Evolutionary conservation across 2,888 invertebrate genomes (phyloP).

Genomic region (Lampropteryx suffumata): DNA sequence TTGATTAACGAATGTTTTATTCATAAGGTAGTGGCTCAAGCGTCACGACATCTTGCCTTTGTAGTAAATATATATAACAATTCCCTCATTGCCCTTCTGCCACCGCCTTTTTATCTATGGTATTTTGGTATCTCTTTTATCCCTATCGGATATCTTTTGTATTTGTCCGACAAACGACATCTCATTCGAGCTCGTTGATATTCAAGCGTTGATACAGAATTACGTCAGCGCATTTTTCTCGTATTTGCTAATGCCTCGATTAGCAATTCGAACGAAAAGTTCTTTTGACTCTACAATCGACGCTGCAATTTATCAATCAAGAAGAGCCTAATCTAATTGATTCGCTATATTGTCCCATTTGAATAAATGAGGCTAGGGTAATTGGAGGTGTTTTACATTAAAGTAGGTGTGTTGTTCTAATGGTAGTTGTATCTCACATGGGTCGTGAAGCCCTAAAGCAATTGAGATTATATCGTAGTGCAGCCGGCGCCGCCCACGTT

Average conservation of each 20-base stretch:
- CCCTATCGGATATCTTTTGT: constrained; percentile 33
- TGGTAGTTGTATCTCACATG: constrained; percentile 14
- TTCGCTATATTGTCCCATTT: constrained; percentile 22
- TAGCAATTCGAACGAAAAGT: constrained; percentile 26
- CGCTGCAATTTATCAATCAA: constrained; percentile 23
- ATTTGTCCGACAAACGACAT: constrained; percentile 35
- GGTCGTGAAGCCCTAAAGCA: constrained; percentile 39
- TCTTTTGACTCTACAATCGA: constrained; percentile 24
- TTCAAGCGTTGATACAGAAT: constrained; percentile 35
- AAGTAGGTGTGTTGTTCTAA: constrained; percentile 13
- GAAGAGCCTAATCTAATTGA: constrained; percentile 22
- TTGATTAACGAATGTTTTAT: constrained; percentile 47
- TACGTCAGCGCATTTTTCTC: constrained; percentile 40
- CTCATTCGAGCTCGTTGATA: constrained; percentile 38
- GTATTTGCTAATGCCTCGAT: constrained; percentile 26
- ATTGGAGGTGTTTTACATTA: constrained; percentile 16
- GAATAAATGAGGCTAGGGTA: constrained; percentile 19
- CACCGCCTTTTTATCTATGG: constrained; percentile 18
- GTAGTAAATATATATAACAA: constrained; percentile 36
- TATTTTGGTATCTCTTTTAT: constrained; percentile 31
- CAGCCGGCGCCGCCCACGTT: constrained; percentile 46
- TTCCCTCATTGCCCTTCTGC: constrained; percentile 24
- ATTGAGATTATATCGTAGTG: constrained; percentile 46
- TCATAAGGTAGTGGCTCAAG: constrained; percentile 40
- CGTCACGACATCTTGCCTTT: constrained; percentile 39